Base-by-base conservation (phyloP, 2,888 invertebrate species). In the Hoplodrina ambigua region DNA sequence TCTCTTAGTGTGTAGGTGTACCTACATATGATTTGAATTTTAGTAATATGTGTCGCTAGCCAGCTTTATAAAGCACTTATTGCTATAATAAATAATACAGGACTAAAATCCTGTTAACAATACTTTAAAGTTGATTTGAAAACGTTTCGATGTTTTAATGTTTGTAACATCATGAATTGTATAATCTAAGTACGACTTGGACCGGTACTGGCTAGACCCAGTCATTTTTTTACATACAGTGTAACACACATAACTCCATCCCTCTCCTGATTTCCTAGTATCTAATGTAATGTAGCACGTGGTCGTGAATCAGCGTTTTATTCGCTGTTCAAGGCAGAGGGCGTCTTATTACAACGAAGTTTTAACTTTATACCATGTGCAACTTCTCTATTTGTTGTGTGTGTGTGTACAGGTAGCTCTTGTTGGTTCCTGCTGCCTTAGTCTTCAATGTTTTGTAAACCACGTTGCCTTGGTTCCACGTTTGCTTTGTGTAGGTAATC, bases 251-350 rank as follows among this genome's bases (percentile, higher is more conserved):
- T 17, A 46, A 1, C 46, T 46, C 46, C 46, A 46, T 4, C 0
- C 5, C 13, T 13, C 15, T 61, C 13, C 54, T 62, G 25, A n/a
- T 20, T 13, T 25, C n/a, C 62, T 25, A 62, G 54, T 58, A 49
- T 4, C 13, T n/a, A 20, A 59, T 62, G 66, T 66, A 30, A 44
- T 8, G 25, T 44, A 60, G 60, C 41, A 61, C 25, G 25, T 60
- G 61, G 62, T 52, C 15, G 11, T 10, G n/a, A 37, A 41, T 30
- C 15, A 13, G 19, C 8, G 19, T 4, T n/a, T n/a, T 7, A 25
- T 44, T 44, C 44, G 13, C 44, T 7, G 37, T 41, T 11, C 37
- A 20, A 8, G 53, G 25, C 55, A 55, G 41, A 4, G 41, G 6
- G 44, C 11, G 44, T 30, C n/a, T 63, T 44, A 3, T 20, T 53